Evolutionary conservation across 2,797 vertebrate species (phyloP).

Genomic region (Cossypha caffra): DNA sequence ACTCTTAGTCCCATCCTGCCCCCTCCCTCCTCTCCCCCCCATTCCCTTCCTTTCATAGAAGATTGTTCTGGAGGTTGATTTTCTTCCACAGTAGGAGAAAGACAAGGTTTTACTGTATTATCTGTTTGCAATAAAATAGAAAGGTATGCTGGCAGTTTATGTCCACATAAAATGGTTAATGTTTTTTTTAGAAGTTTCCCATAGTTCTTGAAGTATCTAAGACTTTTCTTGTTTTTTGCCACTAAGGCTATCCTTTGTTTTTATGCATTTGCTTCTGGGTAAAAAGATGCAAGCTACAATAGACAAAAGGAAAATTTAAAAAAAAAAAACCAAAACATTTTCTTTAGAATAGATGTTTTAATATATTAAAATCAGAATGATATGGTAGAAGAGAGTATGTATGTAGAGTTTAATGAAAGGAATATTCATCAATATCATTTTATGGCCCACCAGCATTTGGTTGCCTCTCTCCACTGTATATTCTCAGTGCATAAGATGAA

Average conservation of each 20-base stretch:
- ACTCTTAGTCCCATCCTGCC: neutral
- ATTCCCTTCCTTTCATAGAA: neutral
- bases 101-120: neutral
- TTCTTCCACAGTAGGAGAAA: neutral
- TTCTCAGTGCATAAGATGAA: neutral
- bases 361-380: neutral
- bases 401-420: neutral
- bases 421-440: neutral
- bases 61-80: neutral
- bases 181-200: neutral
- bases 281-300: neutral
- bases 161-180: neutral
- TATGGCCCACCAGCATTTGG: neutral
- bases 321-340: no score
- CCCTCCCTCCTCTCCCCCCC: neutral
- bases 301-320: neutral
- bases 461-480: neutral
- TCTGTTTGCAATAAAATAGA: neutral
- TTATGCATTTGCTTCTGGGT: neutral
- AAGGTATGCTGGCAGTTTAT: neutral
- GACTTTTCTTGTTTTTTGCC: neutral
- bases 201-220: neutral
- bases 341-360: neutral
- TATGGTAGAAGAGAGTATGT: neutral
- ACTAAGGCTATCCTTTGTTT: neutral